These are phyloP conservation scores for Diploptera punctata DNA, from an alignment of 2,888 invertebrate species.

Conservation along the genomic window DNA sequence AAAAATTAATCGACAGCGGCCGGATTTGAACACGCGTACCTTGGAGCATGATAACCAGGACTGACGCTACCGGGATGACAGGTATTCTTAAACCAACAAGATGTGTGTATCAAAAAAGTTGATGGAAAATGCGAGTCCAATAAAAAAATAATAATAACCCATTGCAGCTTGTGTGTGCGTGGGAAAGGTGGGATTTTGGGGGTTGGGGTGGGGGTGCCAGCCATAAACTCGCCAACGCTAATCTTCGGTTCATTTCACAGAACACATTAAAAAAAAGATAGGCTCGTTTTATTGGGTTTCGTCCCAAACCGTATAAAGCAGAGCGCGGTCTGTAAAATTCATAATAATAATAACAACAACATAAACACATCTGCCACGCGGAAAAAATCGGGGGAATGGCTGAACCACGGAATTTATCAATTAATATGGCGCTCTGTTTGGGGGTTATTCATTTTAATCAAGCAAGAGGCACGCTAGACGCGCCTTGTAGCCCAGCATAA, in stretches of 20 bases:
- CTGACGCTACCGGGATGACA: too few relatives aligned
- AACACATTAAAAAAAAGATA: conserved; percentile 1
- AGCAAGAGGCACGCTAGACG: conserved; percentile 25
- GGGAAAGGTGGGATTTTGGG: too few relatives aligned
- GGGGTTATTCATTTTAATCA: conserved; percentile 31
- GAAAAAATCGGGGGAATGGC: conserved; percentile 3
- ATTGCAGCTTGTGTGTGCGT: too few relatives aligned
- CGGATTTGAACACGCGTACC: too few relatives aligned
- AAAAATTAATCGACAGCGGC: too few relatives aligned
- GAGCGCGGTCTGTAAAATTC: neutral
- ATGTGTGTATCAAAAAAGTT: too few relatives aligned
- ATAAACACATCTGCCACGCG: conserved; percentile 23
- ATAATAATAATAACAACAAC: conserved; percentile 22
- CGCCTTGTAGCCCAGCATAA: conserved; percentile 22
- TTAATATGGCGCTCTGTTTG: conserved; percentile 26
- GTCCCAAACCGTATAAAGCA: neutral
- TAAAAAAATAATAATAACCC: too few relatives aligned
- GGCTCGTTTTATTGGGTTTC: conserved; percentile 6
- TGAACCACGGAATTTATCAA: conserved; percentile 30
- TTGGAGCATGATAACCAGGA: too few relatives aligned
- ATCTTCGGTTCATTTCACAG: conserved; percentile 14
- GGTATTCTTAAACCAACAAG: too few relatives aligned
- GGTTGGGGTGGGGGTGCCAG: neutral
- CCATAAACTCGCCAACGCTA: neutral
- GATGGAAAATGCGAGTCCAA: too few relatives aligned